Conservation (phyloP, 2,888 invertebrate species). For the Spatulosminthurus flaviceps region DNA sequence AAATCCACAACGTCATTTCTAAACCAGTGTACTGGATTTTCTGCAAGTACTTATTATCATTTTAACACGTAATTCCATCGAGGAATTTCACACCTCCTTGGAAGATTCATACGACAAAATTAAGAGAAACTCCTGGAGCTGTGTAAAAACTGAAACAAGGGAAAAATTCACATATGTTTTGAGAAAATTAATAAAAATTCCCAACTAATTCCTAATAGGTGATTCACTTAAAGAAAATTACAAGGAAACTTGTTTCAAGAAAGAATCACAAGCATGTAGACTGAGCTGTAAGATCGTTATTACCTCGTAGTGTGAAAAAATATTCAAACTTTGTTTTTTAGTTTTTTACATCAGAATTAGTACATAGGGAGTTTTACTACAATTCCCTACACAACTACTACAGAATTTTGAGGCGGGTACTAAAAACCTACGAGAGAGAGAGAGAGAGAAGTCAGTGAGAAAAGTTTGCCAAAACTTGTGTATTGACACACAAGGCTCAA, state of each 20-base stretch:
- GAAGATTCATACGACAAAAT: no score
- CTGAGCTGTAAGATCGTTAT: neutral
- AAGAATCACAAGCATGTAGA: neutral
- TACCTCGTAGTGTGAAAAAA: neutral
- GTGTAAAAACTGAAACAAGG: no score
- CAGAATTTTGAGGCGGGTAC: no score
- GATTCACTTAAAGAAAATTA: slow-evolving; percentile 13
- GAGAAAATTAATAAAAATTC: neutral
- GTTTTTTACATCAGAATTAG: neutral
- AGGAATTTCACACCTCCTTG: no score
- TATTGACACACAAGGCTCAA: neutral
- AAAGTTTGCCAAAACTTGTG: slow-evolving; percentile 5
- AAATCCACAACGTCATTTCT: no score
- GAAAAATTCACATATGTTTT: neutral
- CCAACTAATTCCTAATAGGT: neutral
- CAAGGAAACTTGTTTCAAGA: neutral
- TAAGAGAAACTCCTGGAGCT: no score
- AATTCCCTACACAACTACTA: no score
- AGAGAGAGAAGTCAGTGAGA: neutral
- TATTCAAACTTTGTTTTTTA: neutral
- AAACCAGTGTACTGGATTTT: no score
- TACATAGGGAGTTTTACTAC: no score
- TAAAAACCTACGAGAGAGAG: no score
- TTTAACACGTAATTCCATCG: no score
- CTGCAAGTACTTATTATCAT: no score